Evolutionary conservation across 1,140 invertebrate species (phyloP).

Genomic region (Pachyrhynchus sulphureomaculatus): DNA sequence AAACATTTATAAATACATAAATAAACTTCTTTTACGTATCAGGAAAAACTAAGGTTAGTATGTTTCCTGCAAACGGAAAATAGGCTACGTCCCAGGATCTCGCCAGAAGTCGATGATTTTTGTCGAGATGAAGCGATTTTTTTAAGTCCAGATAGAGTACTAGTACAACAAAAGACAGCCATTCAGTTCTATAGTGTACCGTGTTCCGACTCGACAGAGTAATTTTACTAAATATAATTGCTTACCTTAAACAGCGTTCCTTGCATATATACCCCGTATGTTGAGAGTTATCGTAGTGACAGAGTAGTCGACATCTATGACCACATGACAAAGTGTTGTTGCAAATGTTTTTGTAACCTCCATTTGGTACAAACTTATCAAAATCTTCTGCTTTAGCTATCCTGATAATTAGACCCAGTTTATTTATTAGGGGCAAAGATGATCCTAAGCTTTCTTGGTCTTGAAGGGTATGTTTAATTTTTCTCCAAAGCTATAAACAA

Average conservation of each 20-base stretch:
- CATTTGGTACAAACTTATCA: constrained; percentile 47
- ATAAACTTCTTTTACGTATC: too few relatives aligned
- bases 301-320: constrained; percentile 58
- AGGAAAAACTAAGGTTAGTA: too few relatives aligned
- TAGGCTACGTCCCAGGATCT: too few relatives aligned
- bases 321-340: constrained; percentile 52
- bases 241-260: constrained; percentile 20
- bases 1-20: too few relatives aligned
- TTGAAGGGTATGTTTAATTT: constrained; percentile 54
- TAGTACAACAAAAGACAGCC: too few relatives aligned
- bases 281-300: constrained; percentile 54
- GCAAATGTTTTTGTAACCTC: constrained; percentile 54
- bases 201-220: too few relatives aligned
- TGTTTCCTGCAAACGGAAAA: too few relatives aligned
- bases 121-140: too few relatives aligned
- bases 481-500: constrained; percentile 54
- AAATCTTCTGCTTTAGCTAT: constrained; percentile 39
- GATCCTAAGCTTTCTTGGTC: constrained; percentile 52
- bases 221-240: too few relatives aligned
- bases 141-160: too few relatives aligned
- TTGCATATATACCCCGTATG: constrained; percentile 53
- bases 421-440: constrained; percentile 45
- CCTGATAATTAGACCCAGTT: constrained; percentile 48
- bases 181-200: too few relatives aligned
- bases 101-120: too few relatives aligned